Evolutionary conservation across 2,113 vertebrate species (phyloP).

Genomic region (Salminus brasiliensis): DNA sequence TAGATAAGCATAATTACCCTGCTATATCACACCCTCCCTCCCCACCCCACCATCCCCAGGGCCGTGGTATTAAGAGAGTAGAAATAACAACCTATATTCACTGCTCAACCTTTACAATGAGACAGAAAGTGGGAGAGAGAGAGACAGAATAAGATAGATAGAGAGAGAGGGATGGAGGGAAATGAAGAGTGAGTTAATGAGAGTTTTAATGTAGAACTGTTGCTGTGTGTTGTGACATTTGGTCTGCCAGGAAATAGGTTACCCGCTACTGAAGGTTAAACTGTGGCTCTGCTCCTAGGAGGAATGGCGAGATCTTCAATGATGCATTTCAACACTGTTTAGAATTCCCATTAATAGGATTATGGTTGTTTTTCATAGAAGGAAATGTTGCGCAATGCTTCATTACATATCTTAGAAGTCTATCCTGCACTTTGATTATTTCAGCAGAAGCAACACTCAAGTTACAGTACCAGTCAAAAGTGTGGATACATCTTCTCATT

Average conservation of each 20-base stretch:
- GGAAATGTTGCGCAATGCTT: not conserved
- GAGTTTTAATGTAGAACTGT: slow-evolving; percentile 66
- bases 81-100: slow-evolving; percentile 49
- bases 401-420: not conserved
- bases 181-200: slow-evolving; percentile 55
- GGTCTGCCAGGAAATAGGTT: slow-evolving; percentile 63
- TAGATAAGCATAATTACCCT: slow-evolving; percentile 55
- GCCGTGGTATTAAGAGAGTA: slow-evolving; percentile 47
- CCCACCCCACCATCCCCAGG: slow-evolving; percentile 42
- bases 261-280: slow-evolving; percentile 42
- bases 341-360: not conserved
- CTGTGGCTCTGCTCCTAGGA: slow-evolving; percentile 16
- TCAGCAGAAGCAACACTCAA: not conserved
- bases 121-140: slow-evolving; percentile 39
- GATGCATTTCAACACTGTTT: not conserved
- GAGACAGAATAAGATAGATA: slow-evolving; percentile 49
- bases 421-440: not conserved
- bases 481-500: too few relatives aligned
- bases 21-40: slow-evolving; percentile 33
- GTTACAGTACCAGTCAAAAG: too few relatives aligned
- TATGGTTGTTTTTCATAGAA: not conserved
- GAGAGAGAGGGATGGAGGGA: too few relatives aligned
- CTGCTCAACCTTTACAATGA: slow-evolving; percentile 52
- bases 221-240: slow-evolving; percentile 73
- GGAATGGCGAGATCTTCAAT: slow-evolving; percentile 23